Conservation (phyloP, 2,888 invertebrate genomes). For the Dryocosmus kuriphilus region DNA sequence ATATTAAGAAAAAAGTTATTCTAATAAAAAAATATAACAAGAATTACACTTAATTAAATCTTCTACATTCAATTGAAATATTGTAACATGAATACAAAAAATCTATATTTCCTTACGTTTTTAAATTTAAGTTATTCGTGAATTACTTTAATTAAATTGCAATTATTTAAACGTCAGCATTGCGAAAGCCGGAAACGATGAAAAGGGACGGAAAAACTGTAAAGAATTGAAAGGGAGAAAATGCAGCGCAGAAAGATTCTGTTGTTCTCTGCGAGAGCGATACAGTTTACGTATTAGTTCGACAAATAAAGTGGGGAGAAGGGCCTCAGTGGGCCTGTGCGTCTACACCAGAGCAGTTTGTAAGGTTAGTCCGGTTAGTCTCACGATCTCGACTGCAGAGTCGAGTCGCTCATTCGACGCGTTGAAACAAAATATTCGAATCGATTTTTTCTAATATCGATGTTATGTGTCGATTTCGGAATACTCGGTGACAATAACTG, state of each 20-base stretch:
- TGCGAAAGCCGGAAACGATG: neutral
- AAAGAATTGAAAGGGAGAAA: neutral
- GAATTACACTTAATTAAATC: no score
- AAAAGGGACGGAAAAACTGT: neutral
- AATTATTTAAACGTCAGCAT: neutral
- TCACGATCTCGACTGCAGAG: slow-evolving; percentile 73
- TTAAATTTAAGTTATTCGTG: no score
- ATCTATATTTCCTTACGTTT: no score
- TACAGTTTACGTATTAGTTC: slow-evolving; percentile 56
- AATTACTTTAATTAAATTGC: neutral
- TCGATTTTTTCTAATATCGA: neutral
- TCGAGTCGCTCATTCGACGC: slow-evolving; percentile 66
- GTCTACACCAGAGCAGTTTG: slow-evolving; percentile 65
- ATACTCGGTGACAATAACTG: neutral
- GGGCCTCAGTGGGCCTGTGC: slow-evolving; percentile 59
- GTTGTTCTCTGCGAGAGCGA: slow-evolving; percentile 22
- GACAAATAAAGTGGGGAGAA: slow-evolving; percentile 53
- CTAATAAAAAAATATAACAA: no score
- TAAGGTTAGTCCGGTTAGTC: slow-evolving; percentile 74
- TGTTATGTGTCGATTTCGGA: neutral
- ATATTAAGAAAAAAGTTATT: no score
- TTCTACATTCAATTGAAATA: no score
- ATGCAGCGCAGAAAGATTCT: slow-evolving; percentile 10
- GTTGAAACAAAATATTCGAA: slow-evolving; percentile 20
- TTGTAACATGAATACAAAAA: no score